Conservation (phyloP, 2,888 invertebrate genomes). For the Patella pellucida region DNA sequence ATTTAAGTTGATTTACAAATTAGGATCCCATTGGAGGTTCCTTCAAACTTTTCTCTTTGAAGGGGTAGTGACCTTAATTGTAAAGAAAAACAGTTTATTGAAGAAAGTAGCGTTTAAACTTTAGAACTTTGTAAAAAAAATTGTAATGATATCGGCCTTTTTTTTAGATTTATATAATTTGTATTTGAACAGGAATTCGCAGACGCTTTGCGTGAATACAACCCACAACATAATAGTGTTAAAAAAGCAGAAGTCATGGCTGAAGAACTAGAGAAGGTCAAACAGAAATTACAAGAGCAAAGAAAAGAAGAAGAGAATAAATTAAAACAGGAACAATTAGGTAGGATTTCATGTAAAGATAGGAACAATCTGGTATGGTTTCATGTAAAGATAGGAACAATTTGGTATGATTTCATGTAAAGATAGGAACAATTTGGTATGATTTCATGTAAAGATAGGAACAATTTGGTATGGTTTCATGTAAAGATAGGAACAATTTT, state of each 20-base stretch:
- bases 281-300: constrained; percentile 54
- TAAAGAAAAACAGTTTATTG: too few species aligned
- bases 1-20: too few species aligned
- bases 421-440: constrained; percentile 62
- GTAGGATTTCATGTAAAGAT: constrained; percentile 34
- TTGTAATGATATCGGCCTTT: neutral
- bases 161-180: neutral
- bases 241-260: constrained; percentile 55
- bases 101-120: too few species aligned
- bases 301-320: constrained; percentile 52
- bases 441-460: neutral
- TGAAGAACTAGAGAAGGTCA: constrained; percentile 57
- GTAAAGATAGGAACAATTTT: too few species aligned
- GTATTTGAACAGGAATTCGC: constrained; percentile 60
- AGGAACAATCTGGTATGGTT: neutral
- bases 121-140: too few species aligned
- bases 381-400: too few species aligned
- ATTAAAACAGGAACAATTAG: constrained; percentile 60
- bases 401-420: too few species aligned
- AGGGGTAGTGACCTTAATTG: too few species aligned
- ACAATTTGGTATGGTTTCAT: too few species aligned
- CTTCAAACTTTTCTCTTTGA: too few species aligned
- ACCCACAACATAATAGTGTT: constrained; percentile 53
- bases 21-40: too few species aligned
- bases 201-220: constrained; percentile 62